Conservation (phyloP, 1,140 invertebrate species). For the Philopotamus ludificatus region DNA sequence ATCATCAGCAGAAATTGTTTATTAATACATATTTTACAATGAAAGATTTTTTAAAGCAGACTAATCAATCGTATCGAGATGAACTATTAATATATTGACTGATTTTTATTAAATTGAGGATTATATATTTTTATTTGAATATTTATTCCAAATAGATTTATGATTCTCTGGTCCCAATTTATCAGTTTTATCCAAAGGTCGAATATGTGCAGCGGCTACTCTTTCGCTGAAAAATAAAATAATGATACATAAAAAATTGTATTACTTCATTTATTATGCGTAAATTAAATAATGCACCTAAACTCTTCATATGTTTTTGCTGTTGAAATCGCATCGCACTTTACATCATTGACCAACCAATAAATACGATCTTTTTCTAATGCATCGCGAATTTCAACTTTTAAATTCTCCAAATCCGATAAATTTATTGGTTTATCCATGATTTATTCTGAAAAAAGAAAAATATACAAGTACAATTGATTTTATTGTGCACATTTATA, state of each 20-base stretch:
- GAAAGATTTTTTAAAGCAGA: not conserved
- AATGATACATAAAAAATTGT: not conserved
- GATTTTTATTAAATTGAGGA: not conserved
- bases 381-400: slow-evolving; percentile 44
- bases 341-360: slow-evolving; percentile 50
- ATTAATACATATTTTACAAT: not conserved
- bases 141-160: slow-evolving; percentile 29
- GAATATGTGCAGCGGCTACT: slow-evolving; percentile 51
- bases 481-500: not conserved
- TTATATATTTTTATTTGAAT: not conserved
- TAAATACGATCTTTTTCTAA: slow-evolving; percentile 49
- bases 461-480: not conserved
- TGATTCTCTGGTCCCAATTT: not conserved
- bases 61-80: not conserved
- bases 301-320: slow-evolving; percentile 55
- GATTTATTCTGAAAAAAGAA: not conserved
- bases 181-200: slow-evolving; percentile 45
- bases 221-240: slow-evolving; percentile 46
- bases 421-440: slow-evolving; percentile 43
- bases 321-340: slow-evolving; percentile 53
- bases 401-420: slow-evolving; percentile 49
- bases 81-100: not conserved
- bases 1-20: no score
- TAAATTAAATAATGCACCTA: slow-evolving; percentile 42
- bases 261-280: not conserved